Percentiles rank a stretch among this genome's conserved stretches.
Evolutionary conservation across 2,797 vertebrate genomes (phyloP).

Genomic region (Pseudotriccus pelzelni): DNA sequence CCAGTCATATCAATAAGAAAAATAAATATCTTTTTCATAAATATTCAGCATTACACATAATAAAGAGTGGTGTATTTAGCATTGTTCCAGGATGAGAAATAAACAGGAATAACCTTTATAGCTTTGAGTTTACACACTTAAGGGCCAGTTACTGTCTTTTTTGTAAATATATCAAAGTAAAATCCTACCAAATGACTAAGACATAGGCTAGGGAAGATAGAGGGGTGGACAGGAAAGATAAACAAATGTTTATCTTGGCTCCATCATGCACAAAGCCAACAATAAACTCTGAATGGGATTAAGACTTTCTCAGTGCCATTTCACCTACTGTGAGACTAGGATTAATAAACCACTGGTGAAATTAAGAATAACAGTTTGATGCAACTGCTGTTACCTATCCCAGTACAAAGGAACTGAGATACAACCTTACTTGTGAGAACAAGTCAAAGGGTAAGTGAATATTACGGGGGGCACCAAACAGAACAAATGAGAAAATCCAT

Average conservation of each 20-base stretch:
- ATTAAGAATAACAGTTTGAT: background rate
- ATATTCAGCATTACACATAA: background rate
- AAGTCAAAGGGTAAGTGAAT: background rate
- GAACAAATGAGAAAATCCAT: background rate
- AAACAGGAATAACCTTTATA: background rate
- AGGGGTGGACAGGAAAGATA: accelerated
- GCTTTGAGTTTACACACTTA: background rate
- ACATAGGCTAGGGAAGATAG: background rate
- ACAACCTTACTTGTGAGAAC: background rate
- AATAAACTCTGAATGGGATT: background rate
- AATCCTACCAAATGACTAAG: background rate
- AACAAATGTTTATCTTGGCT: background rate
- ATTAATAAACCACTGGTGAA: background rate
- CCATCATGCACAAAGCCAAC: background rate
- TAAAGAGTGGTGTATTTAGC: background rate
- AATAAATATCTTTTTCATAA: background rate
- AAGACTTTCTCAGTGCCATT: background rate
- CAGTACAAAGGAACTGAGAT: background rate
- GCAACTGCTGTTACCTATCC: background rate
- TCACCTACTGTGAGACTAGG: background rate
- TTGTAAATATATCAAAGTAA: background rate
- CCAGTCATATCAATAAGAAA: background rate
- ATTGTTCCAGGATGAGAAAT: background rate
- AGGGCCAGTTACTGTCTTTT: background rate
- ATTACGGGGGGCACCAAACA: background rate